A percentile compares a stretch with the other conserved stretches of the same genome.
These are phyloP conservation scores for Catharus bicknelli DNA, from an alignment of 2,113 vertebrate genomes.

Conservation along the genomic window DNA sequence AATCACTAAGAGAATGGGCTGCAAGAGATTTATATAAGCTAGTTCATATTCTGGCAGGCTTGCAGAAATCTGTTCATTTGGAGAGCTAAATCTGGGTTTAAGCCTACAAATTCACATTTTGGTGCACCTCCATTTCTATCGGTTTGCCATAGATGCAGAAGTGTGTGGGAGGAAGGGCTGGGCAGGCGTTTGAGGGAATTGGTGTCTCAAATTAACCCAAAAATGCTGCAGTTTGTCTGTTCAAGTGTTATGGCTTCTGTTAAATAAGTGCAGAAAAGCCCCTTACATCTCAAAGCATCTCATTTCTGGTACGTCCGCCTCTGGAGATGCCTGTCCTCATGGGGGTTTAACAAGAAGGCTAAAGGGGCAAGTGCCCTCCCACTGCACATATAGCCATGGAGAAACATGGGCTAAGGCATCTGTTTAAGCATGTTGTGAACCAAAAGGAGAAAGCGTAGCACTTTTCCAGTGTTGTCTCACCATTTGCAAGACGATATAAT, in stretches of 20 bases:
- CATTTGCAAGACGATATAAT: not conserved
- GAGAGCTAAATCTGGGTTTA: not conserved
- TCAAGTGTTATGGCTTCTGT: not conserved
- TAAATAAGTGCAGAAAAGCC: not conserved
- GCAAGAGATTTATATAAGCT: not conserved
- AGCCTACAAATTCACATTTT: not conserved
- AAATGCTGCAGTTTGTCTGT: not conserved
- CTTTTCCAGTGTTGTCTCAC: not conserved
- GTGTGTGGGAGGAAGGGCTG: not conserved
- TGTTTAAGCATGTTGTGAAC: not conserved
- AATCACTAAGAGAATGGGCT: not conserved
- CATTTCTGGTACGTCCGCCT: accelerated
- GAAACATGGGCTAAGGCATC: not conserved
- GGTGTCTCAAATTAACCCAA: not conserved
- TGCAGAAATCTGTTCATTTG: not conserved
- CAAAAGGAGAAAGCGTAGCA: not conserved
- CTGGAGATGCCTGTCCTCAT: not conserved
- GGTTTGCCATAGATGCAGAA: not conserved
- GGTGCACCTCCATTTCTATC: not conserved
- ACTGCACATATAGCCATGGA: not conserved
- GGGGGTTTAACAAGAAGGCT: not conserved
- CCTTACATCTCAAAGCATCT: not conserved
- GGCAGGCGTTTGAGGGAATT: not conserved
- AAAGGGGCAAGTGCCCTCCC: not conserved
- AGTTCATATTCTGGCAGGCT: not conserved